Conservation (phyloP, 2,888 invertebrate genomes). For the Eueremaeus valkanovi region DNA sequence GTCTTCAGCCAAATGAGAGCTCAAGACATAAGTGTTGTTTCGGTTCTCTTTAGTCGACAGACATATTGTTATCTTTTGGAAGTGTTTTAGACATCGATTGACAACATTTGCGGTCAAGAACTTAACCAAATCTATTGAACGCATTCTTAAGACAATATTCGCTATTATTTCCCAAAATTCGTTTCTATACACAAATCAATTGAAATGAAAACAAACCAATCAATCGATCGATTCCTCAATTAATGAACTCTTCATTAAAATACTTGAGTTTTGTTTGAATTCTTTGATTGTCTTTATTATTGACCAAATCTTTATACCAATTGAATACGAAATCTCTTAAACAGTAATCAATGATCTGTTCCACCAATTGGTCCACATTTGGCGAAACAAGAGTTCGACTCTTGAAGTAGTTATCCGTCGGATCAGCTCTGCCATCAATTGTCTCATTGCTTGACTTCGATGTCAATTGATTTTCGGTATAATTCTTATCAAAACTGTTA, state of each 20-base stretch:
- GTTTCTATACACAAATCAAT: slow-evolving; percentile 51
- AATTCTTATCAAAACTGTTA: not conserved
- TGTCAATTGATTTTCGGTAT: not conserved
- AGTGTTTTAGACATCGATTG: slow-evolving; percentile 73
- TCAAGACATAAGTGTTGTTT: slow-evolving; percentile 53
- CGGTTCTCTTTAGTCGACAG: slow-evolving; percentile 64
- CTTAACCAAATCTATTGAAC: slow-evolving; percentile 73
- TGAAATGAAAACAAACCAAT: not conserved
- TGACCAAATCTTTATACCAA: slow-evolving; percentile 69
- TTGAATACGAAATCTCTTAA: slow-evolving; percentile 72
- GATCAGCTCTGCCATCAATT: not conserved
- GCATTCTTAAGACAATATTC: slow-evolving; percentile 67
- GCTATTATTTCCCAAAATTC: slow-evolving; percentile 77
- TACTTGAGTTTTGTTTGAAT: slow-evolving; percentile 13
- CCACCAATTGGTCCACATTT: slow-evolving; percentile 75
- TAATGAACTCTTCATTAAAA: too few species aligned
- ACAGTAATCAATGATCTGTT: slow-evolving; percentile 73
- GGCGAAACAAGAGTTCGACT: slow-evolving; percentile 55
- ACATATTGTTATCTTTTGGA: slow-evolving; percentile 65
- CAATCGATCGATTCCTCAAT: not conserved
- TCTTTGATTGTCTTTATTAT: slow-evolving; percentile 52
- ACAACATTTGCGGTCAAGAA: slow-evolving; percentile 77
- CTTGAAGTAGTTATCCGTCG: slow-evolving; percentile 33
- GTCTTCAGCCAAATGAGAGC: slow-evolving; percentile 65
- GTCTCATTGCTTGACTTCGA: not conserved